Conservation (phyloP, 1,140 invertebrate species). For the Gryon sp. region DNA sequence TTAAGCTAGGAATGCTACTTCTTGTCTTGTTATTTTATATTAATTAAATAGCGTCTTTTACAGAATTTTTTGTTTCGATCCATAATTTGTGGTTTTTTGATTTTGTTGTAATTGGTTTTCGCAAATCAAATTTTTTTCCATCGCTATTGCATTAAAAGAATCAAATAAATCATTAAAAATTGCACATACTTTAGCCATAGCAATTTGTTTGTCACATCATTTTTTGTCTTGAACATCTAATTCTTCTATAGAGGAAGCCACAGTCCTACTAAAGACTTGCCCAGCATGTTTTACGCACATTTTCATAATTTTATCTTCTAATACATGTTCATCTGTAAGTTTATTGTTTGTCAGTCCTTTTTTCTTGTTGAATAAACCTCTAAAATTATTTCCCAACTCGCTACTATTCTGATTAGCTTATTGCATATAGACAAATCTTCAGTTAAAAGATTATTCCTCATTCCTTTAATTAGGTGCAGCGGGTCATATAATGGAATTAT, state of each 20-base stretch:
- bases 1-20: background rate
- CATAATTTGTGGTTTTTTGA: slow-evolving; percentile 5
- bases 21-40: background rate
- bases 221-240: background rate
- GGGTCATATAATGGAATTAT: slow-evolving; percentile 31
- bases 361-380: slow-evolving; percentile 1
- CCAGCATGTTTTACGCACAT: slow-evolving; percentile 31
- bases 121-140: background rate
- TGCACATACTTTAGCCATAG: background rate
- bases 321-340: slow-evolving; percentile 13
- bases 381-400: background rate
- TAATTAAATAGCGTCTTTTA: slow-evolving; percentile 4
- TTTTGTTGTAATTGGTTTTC: background rate
- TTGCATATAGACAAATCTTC: slow-evolving; percentile 19
- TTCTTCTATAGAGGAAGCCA: background rate
- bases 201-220: background rate
- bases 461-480: slow-evolving; percentile 31
- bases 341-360: background rate
- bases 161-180: slow-evolving; percentile 22
- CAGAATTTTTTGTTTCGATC: background rate
- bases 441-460: slow-evolving; percentile 29
- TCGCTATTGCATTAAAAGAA: background rate
- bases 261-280: slow-evolving; percentile 16
- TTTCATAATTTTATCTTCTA: slow-evolving; percentile 5
- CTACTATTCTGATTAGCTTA: background rate